Conservation (phyloP, 2,797 vertebrate species). For the Lithobates sylvaticus region DNA sequence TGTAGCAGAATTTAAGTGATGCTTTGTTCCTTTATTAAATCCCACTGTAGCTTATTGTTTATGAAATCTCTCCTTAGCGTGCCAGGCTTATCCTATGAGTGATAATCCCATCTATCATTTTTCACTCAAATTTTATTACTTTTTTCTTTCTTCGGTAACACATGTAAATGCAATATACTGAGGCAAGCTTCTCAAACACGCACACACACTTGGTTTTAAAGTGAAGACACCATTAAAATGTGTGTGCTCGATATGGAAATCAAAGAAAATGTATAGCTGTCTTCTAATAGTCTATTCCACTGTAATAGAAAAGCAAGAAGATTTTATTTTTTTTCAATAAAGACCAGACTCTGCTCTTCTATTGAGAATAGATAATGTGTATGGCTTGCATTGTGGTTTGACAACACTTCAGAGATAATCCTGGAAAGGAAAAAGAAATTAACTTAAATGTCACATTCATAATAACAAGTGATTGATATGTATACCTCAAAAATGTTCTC, state of each 20-base stretch:
- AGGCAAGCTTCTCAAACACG: neutral
- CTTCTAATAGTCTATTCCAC: slow-evolving; percentile 17
- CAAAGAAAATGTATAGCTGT: slow-evolving; percentile 4
- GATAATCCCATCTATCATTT: slow-evolving; percentile 50
- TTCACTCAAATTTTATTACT: slow-evolving; percentile 49
- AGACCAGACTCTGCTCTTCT: slow-evolving; percentile 10
- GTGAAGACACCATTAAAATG: neutral
- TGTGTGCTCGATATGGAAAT: slow-evolving; percentile 4
- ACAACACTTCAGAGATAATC: slow-evolving; percentile 27
- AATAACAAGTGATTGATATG: neutral
- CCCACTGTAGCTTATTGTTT: slow-evolving; percentile 50
- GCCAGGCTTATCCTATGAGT: slow-evolving; percentile 34
- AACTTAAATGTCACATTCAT: neutral
- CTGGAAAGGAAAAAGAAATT: neutral
- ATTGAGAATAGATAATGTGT: neutral
- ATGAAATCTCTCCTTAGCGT: slow-evolving; percentile 28
- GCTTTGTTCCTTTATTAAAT: slow-evolving; percentile 50
- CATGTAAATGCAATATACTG: slow-evolving; percentile 8
- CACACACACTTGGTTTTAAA: slow-evolving; percentile 9
- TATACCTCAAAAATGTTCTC: slow-evolving; percentile 1
- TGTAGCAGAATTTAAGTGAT: slow-evolving; percentile 43
- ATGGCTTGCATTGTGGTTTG: neutral
- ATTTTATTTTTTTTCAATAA: neutral
- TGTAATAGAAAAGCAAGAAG: slow-evolving; percentile 11
- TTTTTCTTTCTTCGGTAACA: slow-evolving; percentile 14